phyloP scores from a whole-genome alignment of 2,888 invertebrate species.

The Orthosia incerta region DNA sequence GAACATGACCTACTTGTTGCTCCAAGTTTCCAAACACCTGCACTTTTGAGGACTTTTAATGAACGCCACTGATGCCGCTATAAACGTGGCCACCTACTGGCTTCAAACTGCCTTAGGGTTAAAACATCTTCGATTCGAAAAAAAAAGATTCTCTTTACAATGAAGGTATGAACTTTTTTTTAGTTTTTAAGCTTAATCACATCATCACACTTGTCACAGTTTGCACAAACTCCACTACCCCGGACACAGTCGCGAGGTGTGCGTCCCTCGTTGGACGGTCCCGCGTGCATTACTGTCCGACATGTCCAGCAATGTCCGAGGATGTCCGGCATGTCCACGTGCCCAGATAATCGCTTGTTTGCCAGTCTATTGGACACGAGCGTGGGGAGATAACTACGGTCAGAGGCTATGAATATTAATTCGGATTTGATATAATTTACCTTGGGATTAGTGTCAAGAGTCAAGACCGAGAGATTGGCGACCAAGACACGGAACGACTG shows the following conservation, averaged over 20 bases:
- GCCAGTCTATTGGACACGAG: constrained; percentile 42
- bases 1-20: too few relatives aligned
- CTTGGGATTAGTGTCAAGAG: constrained; percentile 31
- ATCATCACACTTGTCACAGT: constrained; percentile 27
- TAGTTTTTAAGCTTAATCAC: background rate
- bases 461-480: background rate
- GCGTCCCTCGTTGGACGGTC: constrained; percentile 21
- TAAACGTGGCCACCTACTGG: too few relatives aligned
- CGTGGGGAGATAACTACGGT: constrained; percentile 38
- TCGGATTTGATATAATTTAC: constrained; percentile 43
- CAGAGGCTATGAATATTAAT: constrained; percentile 48
- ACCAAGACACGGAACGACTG: too few relatives aligned
- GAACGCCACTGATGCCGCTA: too few relatives aligned
- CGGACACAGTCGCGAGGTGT: constrained; percentile 23
- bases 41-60: too few relatives aligned
- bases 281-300: constrained; percentile 41
- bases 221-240: constrained; percentile 5
- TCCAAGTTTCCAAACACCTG: too few relatives aligned
- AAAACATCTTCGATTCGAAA: too few relatives aligned
- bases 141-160: too few relatives aligned
- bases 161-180: background rate
- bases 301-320: constrained; percentile 13
- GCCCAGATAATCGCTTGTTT: constrained; percentile 43
- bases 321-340: constrained; percentile 32
- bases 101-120: too few relatives aligned